phyloP scores from a whole-genome alignment of 2,888 invertebrate species.

The Esperia sulphurella region DNA sequence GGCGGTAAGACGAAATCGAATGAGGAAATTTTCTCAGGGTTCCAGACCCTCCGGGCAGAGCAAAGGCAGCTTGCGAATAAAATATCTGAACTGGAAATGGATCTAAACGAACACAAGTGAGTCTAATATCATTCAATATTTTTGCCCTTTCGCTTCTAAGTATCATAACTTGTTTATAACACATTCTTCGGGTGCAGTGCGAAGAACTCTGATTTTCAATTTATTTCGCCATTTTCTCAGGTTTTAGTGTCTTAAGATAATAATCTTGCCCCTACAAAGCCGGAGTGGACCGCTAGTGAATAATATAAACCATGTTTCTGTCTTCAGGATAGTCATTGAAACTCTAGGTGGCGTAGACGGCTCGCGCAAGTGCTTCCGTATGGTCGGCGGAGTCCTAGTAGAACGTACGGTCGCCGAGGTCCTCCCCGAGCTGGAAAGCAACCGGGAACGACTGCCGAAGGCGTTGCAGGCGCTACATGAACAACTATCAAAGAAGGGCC shows the following conservation, averaged over 20 bases:
- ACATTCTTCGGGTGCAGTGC: constrained; percentile 4
- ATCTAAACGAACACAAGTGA: constrained; percentile 97
- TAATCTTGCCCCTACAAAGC: too few species aligned
- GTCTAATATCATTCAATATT: constrained; percentile 32
- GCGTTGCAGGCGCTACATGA: constrained; percentile 89
- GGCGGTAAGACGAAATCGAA: constrained; percentile 73
- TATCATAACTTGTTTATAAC: not conserved
- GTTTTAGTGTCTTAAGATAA: too few species aligned
- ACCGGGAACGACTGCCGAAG: constrained; percentile 88
- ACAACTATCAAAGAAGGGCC: constrained; percentile 91
- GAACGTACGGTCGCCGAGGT: constrained; percentile 96
- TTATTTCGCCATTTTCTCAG: too few species aligned
- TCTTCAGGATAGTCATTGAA: constrained; percentile 93
- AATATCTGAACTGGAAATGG: constrained; percentile 95
- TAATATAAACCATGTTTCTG: too few species aligned
- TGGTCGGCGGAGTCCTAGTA: constrained; percentile 95
- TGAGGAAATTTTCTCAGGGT: constrained; percentile 92
- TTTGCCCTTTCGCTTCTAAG: not conserved
- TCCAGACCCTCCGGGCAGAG: constrained; percentile 92
- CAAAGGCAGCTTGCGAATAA: constrained; percentile 92
- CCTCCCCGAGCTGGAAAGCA: constrained; percentile 88
- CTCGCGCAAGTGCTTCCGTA: constrained; percentile 92
- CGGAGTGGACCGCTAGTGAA: too few species aligned
- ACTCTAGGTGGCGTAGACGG: constrained; percentile 92
- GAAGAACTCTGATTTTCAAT: too few species aligned